Conservation (phyloP, 2,797 vertebrate species). For the Kryptolebias ocellatus region DNA sequence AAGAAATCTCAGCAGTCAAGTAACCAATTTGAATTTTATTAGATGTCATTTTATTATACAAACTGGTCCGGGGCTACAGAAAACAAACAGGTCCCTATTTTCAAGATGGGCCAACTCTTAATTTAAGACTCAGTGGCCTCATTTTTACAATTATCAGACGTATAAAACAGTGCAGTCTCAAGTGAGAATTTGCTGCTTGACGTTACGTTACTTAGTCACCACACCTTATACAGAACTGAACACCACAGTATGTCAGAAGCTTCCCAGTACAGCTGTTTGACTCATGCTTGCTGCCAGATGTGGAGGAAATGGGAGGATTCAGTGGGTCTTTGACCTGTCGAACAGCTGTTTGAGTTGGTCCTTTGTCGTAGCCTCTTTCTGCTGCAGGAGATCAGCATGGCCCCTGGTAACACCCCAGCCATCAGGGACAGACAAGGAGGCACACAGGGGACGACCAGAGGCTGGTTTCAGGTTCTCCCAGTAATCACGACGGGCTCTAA, state of each 20-base stretch:
- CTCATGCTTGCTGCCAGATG: conserved; percentile 7
- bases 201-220: conserved; percentile 15
- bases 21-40: conserved; percentile 55
- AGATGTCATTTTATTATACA: conserved; percentile 57
- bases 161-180: conserved; percentile 37
- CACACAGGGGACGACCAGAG: conserved; percentile 89
- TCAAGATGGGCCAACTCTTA: conserved; percentile 24
- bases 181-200: conserved; percentile 17
- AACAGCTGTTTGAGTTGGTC: conserved; percentile 91
- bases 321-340: conserved; percentile 79
- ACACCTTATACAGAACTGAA: conserved; percentile 2
- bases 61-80: conserved; percentile 57
- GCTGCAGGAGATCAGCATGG: conserved; percentile 90
- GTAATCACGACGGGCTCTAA: conserved; percentile 93
- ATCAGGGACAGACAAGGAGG: conserved; percentile 90
- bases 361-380: conserved; percentile 90
- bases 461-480: conserved; percentile 94
- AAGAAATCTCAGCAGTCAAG: conserved; percentile 28
- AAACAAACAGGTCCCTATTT: conserved; percentile 47
- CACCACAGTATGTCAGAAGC: conserved; percentile 15
- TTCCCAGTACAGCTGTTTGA: conserved; percentile 6
- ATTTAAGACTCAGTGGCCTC: conserved; percentile 35
- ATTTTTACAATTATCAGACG: conserved; percentile 31
- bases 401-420: conserved; percentile 96
- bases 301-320: conserved; percentile 32